phyloP scores from a whole-genome alignment of 2,113 vertebrate species.

The Lipophrys pholis region DNA sequence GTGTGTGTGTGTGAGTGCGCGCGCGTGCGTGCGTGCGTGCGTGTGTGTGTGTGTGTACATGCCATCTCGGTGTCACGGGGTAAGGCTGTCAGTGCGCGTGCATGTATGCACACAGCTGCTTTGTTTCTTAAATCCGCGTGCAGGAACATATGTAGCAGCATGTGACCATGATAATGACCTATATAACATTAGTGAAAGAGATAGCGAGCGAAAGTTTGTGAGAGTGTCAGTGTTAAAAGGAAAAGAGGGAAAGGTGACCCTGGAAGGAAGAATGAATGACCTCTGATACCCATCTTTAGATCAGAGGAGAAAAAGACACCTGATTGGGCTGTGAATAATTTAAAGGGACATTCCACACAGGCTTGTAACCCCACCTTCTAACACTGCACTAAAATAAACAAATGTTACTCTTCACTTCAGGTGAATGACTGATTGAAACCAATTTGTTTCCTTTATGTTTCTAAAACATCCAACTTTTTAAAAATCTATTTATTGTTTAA shows the following conservation, averaged over 20 bases:
- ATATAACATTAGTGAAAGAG: constrained; percentile 73
- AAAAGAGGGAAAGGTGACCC: constrained; percentile 89
- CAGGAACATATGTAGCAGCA: constrained; percentile 54
- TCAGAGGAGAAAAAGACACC: constrained; percentile 81
- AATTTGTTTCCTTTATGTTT: constrained; percentile 50
- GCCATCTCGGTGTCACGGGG: constrained; percentile 8
- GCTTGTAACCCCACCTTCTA: constrained; percentile 69
- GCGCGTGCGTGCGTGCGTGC: too few species aligned
- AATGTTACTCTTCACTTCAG: constrained; percentile 76
- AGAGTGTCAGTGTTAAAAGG: constrained; percentile 75
- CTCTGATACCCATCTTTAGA: constrained; percentile 93
- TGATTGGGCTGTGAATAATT: constrained; percentile 86
- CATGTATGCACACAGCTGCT: constrained; percentile 41
- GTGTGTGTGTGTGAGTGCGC: not conserved
- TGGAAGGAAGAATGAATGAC: constrained; percentile 88
- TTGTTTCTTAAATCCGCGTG: constrained; percentile 55
- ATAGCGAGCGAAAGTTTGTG: constrained; percentile 73
- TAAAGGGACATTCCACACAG: constrained; percentile 84
- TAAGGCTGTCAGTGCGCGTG: constrained; percentile 24
- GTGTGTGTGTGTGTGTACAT: constrained; percentile 12
- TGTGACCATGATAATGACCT: constrained; percentile 63
- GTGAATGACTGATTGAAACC: constrained; percentile 69
- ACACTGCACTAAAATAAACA: constrained; percentile 75
- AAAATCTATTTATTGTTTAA: constrained; percentile 63
- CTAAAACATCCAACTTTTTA: constrained; percentile 48